Conservation (phyloP, 2,797 vertebrate species). For the Craterocephalus amniculus region DNA sequence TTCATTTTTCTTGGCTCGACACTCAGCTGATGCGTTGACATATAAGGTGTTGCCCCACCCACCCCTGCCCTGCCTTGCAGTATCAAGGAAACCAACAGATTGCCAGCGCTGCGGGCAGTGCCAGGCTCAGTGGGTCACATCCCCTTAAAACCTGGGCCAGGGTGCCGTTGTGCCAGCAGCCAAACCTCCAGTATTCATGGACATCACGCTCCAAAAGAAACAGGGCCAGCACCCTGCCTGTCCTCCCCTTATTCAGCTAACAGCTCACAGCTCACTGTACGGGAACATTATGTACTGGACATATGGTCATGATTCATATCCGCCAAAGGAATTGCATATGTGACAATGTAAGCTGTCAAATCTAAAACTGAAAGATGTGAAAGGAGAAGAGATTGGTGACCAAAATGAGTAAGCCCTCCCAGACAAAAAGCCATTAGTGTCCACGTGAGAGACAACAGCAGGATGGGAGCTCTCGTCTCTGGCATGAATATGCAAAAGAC, state of each 20-base stretch:
- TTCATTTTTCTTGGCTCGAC: conserved; percentile 17
- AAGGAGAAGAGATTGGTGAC: background rate
- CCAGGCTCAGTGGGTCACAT: conserved; percentile 81
- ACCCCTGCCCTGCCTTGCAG: conserved; percentile 30
- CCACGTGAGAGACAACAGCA: background rate
- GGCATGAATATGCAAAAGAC: background rate
- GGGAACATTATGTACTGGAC: conserved; percentile 64
- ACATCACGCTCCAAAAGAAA: conserved; percentile 64
- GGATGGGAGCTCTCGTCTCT: background rate
- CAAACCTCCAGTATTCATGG: conserved; percentile 54
- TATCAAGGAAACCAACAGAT: conserved; percentile 73
- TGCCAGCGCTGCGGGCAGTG: conserved; percentile 59
- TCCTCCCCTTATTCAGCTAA: conserved; percentile 34
- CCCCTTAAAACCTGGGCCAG: conserved; percentile 68
- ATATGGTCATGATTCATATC: conserved; percentile 75
- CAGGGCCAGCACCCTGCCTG: conserved; percentile 39
- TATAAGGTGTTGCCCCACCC: conserved; percentile 25
- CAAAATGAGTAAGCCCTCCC: conserved; percentile 5
- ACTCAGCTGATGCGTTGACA: conserved; percentile 39
- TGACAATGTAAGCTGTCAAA: conserved; percentile 27
- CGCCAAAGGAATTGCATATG: conserved; percentile 32
- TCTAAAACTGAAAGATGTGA: conserved; percentile 3
- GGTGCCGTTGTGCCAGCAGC: conserved; percentile 41
- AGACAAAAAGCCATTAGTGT: conserved; percentile 1
- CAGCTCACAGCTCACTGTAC: conserved; percentile 47